These are phyloP conservation scores for Dryobota labecula DNA, from an alignment of 2,888 invertebrate species.

Conservation along the genomic window DNA sequence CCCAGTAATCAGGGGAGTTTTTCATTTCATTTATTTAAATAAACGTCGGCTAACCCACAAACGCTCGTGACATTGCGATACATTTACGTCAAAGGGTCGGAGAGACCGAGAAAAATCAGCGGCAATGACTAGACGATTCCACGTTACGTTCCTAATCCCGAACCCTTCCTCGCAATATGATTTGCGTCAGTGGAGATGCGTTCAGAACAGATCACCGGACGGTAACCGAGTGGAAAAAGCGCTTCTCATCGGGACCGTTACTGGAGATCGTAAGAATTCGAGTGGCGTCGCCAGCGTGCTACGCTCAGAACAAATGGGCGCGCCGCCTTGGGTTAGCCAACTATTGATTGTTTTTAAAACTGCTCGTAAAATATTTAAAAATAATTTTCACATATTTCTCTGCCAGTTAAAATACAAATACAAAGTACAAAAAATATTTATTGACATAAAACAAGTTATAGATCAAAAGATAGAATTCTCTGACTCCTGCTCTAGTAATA, in stretches of 20 bases:
- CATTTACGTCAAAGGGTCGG: constrained; percentile 63
- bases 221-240: constrained; percentile 90
- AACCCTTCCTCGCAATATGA: constrained; percentile 90
- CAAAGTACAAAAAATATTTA: neutral
- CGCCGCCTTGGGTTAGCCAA: constrained; percentile 34
- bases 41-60: constrained; percentile 56
- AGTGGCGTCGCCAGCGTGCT: constrained; percentile 73
- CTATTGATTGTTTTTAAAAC: constrained; percentile 53
- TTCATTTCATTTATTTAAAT: constrained; percentile 40
- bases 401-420: neutral
- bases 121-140: constrained; percentile 85
- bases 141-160: constrained; percentile 82
- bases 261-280: constrained; percentile 78
- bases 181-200: constrained; percentile 90
- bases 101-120: constrained; percentile 83
- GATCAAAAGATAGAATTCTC: neutral
- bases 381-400: neutral
- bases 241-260: constrained; percentile 87
- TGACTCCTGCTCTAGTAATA: too few relatives aligned
- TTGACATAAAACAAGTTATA: neutral
- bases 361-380: neutral
- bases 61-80: constrained; percentile 70
- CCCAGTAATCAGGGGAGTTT: neutral
- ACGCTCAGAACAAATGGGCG: constrained; percentile 56
- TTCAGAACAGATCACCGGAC: constrained; percentile 88